phyloP scores from a whole-genome alignment of 2,113 vertebrate species.

The Platysteira castanea region DNA sequence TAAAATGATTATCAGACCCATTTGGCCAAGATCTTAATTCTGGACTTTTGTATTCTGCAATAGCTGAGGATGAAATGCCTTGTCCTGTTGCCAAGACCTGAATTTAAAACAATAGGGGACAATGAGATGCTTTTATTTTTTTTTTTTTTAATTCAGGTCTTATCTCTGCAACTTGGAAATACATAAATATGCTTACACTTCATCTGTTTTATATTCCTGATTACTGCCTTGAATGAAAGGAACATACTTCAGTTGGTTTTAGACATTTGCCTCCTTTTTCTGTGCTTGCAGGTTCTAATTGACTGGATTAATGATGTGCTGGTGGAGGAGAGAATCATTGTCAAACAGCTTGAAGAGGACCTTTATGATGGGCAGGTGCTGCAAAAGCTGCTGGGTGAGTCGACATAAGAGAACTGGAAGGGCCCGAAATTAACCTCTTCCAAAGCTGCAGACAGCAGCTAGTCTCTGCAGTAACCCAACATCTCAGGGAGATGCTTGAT shows the following conservation, averaged over 20 bases:
- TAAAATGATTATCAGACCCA: neutral
- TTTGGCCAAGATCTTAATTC: neutral
- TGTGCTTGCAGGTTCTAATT: conserved; percentile 81
- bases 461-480: neutral
- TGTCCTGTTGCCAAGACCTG: neutral
- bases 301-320: conserved; percentile 96
- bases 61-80: neutral
- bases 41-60: neutral
- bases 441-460: neutral
- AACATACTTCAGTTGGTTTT: accelerated
- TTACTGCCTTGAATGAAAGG: neutral
- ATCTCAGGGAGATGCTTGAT: neutral
- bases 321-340: conserved; percentile 94
- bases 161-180: neutral
- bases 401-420: neutral
- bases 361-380: conserved; percentile 97
- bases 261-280: neutral
- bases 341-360: conserved; percentile 95
- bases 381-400: conserved; percentile 94
- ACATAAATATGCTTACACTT: neutral
- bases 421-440: neutral
- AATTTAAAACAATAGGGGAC: neutral
- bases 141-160: neutral
- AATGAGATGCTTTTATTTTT: neutral
- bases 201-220: neutral